Base-by-base conservation (phyloP, 2,113 vertebrate genomes). In the Percopsis transmontana region DNA sequence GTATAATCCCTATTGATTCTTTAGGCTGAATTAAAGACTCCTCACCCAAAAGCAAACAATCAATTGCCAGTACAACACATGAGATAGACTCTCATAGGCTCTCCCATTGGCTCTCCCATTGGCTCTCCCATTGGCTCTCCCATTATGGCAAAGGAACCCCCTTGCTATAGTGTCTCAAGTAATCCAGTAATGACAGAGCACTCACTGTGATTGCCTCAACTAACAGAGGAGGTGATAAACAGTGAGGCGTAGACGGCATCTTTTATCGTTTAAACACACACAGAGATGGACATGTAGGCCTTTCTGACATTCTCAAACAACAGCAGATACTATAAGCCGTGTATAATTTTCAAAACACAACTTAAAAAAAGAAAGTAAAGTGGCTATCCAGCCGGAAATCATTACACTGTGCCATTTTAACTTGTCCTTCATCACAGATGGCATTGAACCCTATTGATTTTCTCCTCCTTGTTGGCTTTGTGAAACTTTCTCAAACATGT, bases 361-460 rank as follows among this genome's bases (percentile, higher is more conserved):
- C 27, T 33, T 7, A 33, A 87, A 83, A 20, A 85, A 88, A 87
- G 84, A 81, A 74, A 82, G 83, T 87, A 79, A 89, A 85, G 78
- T 80, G 91, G 58, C 60, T 61, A 67, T 70, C 74, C 50, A 59
- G 62, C 18, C 89, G 89, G 87, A 92, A 92, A 91, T 91, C 85
- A 92, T 88, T 89, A 85, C 80, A 66, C 78, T 84, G 67, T 85
- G 78, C 87, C 87, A 88, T 91, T 92, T 91, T 86, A 83, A 91
- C 85, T 66, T 78, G 76, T 82, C 73, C n/a, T 83, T 90, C 82
- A 74, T 91, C 81, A 83, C 81, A 64, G 72, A 81, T 15, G 44
- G 77, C 78, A 91, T 90, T 87, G 88, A 87, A 83, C 91, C 70
- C 42, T 81, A 91, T 87, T 63, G 87, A 87, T 92, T 82, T 65